phyloP scores from a whole-genome alignment of 2,888 invertebrate species.

The Drosophila paramelanica region DNA sequence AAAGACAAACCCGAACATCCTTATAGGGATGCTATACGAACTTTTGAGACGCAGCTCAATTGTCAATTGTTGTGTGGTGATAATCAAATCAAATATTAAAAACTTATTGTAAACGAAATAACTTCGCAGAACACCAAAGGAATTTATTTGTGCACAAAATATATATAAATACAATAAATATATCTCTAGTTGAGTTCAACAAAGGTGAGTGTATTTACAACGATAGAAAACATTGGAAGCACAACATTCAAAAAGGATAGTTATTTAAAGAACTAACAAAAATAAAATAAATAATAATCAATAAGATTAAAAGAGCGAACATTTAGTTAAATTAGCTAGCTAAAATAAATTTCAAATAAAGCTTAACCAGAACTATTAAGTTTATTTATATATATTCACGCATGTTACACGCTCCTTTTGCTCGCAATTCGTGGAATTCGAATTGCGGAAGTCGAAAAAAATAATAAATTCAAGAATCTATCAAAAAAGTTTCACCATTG shows the following conservation, averaged over 20 bases:
- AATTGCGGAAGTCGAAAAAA: constrained; percentile 51
- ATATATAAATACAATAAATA: constrained; percentile 3
- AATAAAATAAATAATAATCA: too few species aligned
- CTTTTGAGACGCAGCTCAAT: constrained; percentile 32
- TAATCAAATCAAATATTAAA: constrained; percentile 1
- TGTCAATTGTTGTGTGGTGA: constrained; percentile 30
- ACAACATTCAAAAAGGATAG: background rate
- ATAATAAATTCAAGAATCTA: constrained; percentile 31
- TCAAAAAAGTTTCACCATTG: constrained; percentile 39
- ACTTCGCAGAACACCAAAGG: constrained; percentile 1
- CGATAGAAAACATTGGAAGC: background rate
- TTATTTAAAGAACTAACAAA: too few species aligned
- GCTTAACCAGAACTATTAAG: background rate
- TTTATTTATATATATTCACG: background rate
- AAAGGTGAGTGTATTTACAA: constrained; percentile 21
- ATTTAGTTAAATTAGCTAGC: too few species aligned
- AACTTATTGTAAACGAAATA: background rate
- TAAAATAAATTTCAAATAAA: background rate
- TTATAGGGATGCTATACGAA: constrained; percentile 54
- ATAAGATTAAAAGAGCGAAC: too few species aligned
- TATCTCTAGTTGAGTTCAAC: background rate
- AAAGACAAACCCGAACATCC: constrained; percentile 42
- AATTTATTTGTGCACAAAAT: constrained; percentile 17
- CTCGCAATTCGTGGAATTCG: constrained; percentile 3
- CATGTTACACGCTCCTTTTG: constrained; percentile 1